Base-by-base conservation (phyloP, 2,797 vertebrate species). In the Kryptopterus vitreolus region DNA sequence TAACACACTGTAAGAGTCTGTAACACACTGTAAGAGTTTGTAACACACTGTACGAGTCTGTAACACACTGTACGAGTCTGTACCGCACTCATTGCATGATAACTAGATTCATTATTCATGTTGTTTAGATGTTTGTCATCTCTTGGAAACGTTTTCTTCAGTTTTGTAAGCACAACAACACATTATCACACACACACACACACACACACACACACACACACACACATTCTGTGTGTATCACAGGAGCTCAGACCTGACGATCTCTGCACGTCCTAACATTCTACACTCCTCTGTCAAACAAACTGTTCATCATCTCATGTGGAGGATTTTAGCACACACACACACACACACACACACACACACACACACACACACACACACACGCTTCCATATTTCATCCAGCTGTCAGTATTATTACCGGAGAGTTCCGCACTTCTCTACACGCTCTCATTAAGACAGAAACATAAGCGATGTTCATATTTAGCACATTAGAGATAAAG, bases 321-420 rank as follows among this genome's bases (percentile, higher is more conserved):
- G 31, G 3, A 61, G 29, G 26, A 31, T 18, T 18, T 31, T 29
- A 18, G 2, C 59, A 57, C 53, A 52, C 50, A 52, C 50, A 52
- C 50, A 52, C 50, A 52, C 50, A 52, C 50, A 52, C 50, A 52
- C 50, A 52, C 50, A 52, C 50, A 52, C 50, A 52, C 50, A 52
- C 50, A 52, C 50, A 52, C 50, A 59, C 57, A 26, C 57, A 59
- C 58, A 59, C 29, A 63, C 29, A 63, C 31, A 63, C 61, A 63
- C 61, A 63, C 61, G 35, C 8, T 4, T 20, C 9, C 33, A 61
- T 20, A 35, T 63, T 13, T n/a, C 26, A 26, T 35, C 22, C 26
- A 43, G 10, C 38, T 61, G 74, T 76, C 57, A 63, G 74, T 46
- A 15, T 50, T 24, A 31, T 16, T 43, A 20, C n/a, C 55, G 4